These are phyloP conservation scores for Pavo muticus DNA, from an alignment of 2,113 vertebrate genomes.

Conservation along the genomic window DNA sequence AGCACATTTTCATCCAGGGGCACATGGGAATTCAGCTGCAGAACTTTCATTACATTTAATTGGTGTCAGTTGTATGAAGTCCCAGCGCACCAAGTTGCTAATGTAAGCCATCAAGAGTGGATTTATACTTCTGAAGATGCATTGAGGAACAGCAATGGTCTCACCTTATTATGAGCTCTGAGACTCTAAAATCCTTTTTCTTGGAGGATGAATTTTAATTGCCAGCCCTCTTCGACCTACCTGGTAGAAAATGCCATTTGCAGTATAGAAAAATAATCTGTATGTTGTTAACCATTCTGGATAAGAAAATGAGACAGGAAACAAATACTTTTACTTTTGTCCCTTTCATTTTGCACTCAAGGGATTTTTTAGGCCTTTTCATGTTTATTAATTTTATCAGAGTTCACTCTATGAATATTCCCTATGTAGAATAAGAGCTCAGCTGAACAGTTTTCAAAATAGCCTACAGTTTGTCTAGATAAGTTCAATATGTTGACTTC, in stretches of 20 bases:
- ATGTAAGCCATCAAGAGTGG: neutral
- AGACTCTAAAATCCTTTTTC: neutral
- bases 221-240: neutral
- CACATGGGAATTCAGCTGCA: neutral
- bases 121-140: neutral
- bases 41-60: constrained; percentile 5
- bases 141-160: neutral
- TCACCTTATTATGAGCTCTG: neutral
- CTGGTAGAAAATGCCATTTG: neutral
- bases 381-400: neutral
- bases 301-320: neutral
- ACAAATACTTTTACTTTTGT: neutral
- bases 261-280: neutral
- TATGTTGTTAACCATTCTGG: neutral
- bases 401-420: neutral
- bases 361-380: neutral
- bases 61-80: neutral
- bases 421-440: neutral
- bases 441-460: neutral
- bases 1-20: neutral
- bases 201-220: neutral
- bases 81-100: neutral
- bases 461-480: neutral
- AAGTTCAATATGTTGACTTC: neutral
- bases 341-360: neutral